phyloP scores from a whole-genome alignment of 2,888 invertebrate genomes.

The Xanthia togata region DNA sequence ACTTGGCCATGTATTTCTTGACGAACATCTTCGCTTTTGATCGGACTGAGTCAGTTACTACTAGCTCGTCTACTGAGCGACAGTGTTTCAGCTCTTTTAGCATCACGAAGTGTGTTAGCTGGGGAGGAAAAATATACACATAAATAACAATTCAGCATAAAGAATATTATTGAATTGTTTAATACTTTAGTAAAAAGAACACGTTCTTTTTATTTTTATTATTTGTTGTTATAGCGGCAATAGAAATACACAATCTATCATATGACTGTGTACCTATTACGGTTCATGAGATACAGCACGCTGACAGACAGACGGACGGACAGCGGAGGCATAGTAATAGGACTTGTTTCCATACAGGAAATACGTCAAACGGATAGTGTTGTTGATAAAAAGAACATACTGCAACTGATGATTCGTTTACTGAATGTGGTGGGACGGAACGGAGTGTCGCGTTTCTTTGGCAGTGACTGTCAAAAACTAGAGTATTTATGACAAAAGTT shows the following conservation, averaged over 20 bases:
- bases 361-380: background rate
- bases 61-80: conserved; percentile 95
- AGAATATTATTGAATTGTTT: background rate
- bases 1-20: conserved; percentile 98
- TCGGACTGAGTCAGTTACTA: conserved; percentile 97
- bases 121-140: conserved; percentile 62
- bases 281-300: too few relatives aligned
- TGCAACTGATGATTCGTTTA: background rate
- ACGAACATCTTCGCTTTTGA: conserved; percentile 98
- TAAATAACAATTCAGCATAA: background rate
- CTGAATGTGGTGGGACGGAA: background rate
- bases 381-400: background rate
- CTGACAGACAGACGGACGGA: too few relatives aligned
- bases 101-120: conserved; percentile 99
- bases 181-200: too few relatives aligned
- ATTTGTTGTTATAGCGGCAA: too few relatives aligned
- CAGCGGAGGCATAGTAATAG: too few relatives aligned
- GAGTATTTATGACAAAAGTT: background rate
- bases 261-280: too few relatives aligned
- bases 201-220: too few relatives aligned
- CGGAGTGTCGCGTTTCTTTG: background rate
- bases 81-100: conserved; percentile 98
- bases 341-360: background rate
- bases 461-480: background rate
- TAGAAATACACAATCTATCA: too few relatives aligned